A percentile compares a stretch with the other conserved stretches of the same genome.
Evolutionary conservation across 53 echinoderm and acorn worm genomes (phyloP).

Genomic region (Mesocentrotus franciscanus): DNA sequence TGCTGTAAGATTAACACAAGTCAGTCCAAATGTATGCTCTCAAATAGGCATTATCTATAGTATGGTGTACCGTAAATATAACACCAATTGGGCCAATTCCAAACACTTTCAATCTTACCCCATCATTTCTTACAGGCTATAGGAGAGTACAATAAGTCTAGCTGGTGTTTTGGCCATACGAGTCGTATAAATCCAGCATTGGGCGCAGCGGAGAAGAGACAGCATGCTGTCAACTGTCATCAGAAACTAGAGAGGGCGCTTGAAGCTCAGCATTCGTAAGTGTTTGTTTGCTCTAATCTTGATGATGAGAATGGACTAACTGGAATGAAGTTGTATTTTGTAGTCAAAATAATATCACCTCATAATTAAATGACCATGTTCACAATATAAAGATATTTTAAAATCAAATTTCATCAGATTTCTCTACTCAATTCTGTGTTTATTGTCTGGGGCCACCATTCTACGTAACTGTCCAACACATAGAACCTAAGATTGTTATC

Average conservation of each 20-base stretch:
- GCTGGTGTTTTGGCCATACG: constrained; percentile 81
- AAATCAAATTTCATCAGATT: neutral
- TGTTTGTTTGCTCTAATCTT: neutral
- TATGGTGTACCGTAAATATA: no score
- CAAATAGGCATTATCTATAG: no score
- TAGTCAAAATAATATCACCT: no score
- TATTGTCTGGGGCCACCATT: neutral
- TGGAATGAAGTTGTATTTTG: neutral
- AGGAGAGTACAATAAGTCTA: constrained; percentile 90
- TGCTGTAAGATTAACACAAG: no score
- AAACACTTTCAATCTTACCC: no score
- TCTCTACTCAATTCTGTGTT: neutral
- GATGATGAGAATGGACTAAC: neutral
- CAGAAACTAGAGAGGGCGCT: constrained; percentile 92
- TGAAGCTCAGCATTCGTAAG: constrained; percentile 97
- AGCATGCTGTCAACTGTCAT: constrained; percentile 92
- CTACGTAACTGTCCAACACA: no score
- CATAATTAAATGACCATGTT: no score
- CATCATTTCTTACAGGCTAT: constrained; percentile 68
- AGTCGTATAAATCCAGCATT: constrained; percentile 79
- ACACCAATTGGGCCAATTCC: no score
- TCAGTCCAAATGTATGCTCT: no score
- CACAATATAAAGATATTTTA: no score
- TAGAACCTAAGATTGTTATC: no score
- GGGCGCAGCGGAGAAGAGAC: constrained; percentile 84